phyloP scores from a whole-genome alignment of 2,113 vertebrate genomes.

The Dolichallabes microphthalmus region DNA sequence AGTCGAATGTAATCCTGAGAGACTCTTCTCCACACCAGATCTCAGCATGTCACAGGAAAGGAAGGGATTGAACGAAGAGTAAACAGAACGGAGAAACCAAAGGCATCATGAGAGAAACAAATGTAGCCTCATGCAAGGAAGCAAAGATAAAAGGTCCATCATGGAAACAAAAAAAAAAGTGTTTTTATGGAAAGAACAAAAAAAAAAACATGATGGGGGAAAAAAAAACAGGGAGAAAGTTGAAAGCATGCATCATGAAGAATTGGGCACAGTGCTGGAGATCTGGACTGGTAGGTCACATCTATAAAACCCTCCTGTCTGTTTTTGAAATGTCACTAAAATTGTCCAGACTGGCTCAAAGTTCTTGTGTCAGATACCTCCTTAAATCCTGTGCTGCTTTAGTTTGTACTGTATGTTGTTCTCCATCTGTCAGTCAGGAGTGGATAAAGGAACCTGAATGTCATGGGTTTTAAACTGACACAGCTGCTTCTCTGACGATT shows the following conservation, averaged over 20 bases:
- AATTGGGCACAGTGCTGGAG: neutral
- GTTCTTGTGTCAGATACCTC: constrained; percentile 6
- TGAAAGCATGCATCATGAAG: neutral
- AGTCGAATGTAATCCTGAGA: constrained; percentile 33
- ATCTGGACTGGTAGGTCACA: constrained; percentile 11
- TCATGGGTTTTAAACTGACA: constrained; percentile 1
- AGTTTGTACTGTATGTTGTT: constrained; percentile 17
- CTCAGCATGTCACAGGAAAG: neutral
- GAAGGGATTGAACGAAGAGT: constrained; percentile 24
- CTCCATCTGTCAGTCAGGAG: constrained; percentile 10
- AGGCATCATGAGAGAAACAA: neutral
- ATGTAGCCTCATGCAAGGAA: neutral
- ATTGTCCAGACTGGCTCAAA: constrained; percentile 16
- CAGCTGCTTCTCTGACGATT: neutral
- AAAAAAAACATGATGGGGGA: neutral
- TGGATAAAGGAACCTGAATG: constrained; percentile 26
- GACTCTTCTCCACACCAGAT: constrained; percentile 8
- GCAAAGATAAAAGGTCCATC: neutral
- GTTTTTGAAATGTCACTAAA: constrained; percentile 37
- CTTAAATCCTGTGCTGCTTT: constrained; percentile 18
- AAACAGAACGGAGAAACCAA: constrained; percentile 2
- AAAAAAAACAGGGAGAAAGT: neutral
- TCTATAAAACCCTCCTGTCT: constrained; percentile 13
- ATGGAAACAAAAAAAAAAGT: neutral
- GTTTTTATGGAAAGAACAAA: constrained; percentile 9